Base-by-base conservation (phyloP, 92 coral and sea anemone genomes). In the Palythoa heliodiscus region DNA sequence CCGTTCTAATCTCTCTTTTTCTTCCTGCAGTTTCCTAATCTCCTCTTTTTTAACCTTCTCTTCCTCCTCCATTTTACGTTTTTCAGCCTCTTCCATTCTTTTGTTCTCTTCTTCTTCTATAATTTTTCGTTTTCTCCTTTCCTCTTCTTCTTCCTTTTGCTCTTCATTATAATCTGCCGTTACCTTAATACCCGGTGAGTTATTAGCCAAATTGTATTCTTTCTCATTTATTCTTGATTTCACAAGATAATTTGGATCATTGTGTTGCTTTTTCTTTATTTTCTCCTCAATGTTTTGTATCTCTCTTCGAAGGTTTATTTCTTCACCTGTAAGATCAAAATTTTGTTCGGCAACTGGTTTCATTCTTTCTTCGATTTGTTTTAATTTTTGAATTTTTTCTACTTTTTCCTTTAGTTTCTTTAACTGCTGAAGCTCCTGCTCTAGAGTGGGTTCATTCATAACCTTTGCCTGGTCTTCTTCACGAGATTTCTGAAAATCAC, bases 321-420 rank as follows among this genome's bases (percentile, higher is more conserved):
- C 84, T 80, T 80, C 74, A 2, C 23, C 20, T 22, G 84, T 40
- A 4, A 39, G 58, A 16, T 38, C 74, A 64, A 66, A 43, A 25
- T 67, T 50, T 80, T 66, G 84, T 25, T 80, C 84, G 22, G 54
- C 53, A 39, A 66, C 75, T 64, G 84, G 84, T 17, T 80, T 80
- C 84, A 80, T 80, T 47, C 74, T 80, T 48, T 80, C 74, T 53
- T 66, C 84, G 9, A 80, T 80, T 29, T 80, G 61, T 80, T 55
- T 80, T 29, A 80, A 48, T 66, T 80, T 80, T 52, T 57, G 43
- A 19, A 66, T 47, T 25, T 66, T 80, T 11, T 43, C 60, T 47
- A 39, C 55, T 66, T 50, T 55, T 19, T 64, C 73, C 38, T 40
- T 80, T 19, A 80, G 73, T 11, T 50, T 47, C 20, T 66, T 80